A percentile compares a stretch with the other conserved stretches of the same genome.
These are phyloP conservation scores for Pseudorhombus dupliciocellatus DNA, from an alignment of 2,113 vertebrate genomes.

Conservation along the genomic window DNA sequence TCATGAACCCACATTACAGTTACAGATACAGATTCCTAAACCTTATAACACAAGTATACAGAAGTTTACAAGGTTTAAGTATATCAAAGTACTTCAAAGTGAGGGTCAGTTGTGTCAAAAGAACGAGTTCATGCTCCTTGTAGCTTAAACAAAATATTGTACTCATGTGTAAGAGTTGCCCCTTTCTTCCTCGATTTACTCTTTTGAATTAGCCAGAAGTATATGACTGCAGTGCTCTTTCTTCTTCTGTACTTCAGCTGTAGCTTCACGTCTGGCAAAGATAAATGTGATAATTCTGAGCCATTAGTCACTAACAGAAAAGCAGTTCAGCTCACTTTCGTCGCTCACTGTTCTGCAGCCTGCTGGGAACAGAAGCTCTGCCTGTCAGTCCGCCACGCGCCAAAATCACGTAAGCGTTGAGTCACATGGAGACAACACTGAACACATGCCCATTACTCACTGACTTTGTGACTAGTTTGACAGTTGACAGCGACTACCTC, in stretches of 20 bases:
- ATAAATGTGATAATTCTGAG: constrained; percentile 32
- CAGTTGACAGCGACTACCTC: not conserved
- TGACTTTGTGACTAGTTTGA: not conserved
- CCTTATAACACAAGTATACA: too few species aligned
- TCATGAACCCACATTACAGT: not conserved
- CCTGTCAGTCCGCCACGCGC: constrained; percentile 20
- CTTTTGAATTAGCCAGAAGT: not conserved
- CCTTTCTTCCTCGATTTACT: not conserved
- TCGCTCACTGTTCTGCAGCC: constrained; percentile 39
- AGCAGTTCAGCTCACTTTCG: constrained; percentile 24
- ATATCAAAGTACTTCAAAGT: too few species aligned
- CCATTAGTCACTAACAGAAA: constrained; percentile 40
- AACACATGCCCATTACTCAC: constrained; percentile 13
- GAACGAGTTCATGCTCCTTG: too few species aligned
- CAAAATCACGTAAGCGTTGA: constrained; percentile 15
- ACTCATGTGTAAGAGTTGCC: too few species aligned
- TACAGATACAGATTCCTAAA: not conserved
- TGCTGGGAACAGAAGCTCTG: constrained; percentile 36
- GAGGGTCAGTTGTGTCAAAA: too few species aligned
- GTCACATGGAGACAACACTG: constrained; percentile 14
- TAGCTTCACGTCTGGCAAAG: constrained; percentile 13
- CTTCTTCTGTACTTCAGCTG: constrained; percentile 23
- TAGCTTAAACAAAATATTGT: too few species aligned
- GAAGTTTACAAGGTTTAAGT: too few species aligned
- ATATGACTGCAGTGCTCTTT: not conserved